Evolutionary conservation across 2,113 vertebrate genomes (phyloP), one percentile per base, ranked within the genome.

Genomic region (Phoenicopterus ruber): DNA sequence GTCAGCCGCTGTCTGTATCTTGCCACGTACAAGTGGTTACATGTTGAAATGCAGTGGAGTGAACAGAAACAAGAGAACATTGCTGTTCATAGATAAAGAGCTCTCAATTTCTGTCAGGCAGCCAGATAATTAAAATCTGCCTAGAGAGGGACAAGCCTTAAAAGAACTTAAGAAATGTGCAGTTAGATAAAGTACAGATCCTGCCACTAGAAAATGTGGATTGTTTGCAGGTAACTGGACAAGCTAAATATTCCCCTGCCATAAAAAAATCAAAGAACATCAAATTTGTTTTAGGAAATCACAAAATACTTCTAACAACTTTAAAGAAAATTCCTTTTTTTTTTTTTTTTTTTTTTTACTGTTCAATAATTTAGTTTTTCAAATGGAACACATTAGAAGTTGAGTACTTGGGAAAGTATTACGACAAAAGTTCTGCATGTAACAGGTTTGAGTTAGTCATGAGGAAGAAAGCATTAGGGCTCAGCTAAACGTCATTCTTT

Each of bases 61-160:
- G 82, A 86, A 79, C 32, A 95, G 71, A 95, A 96, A 94, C 86
- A 90, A 77, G 58, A 91, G 72, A 94, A 87, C 76, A 49, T 8
- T 79, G 69, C 84, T 96, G 71, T 80, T 86, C 46, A 16, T 11
- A 94, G 93, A 96, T 94, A 90, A 96, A 86, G 28, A 77, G 19
- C 67, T 86, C 86, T 96, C 72, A 7, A 7, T 59, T 85, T 71
- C 91, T 94, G 86, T 93, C 91, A 95, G 58, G 11, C 57, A 81
- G 90, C 29, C 90, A 92, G 78, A 83, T 86, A 91, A 91, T 32
- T 77, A 63, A 63, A 94, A 94, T 50, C 62, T 52, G 72, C 47
- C 86, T 59, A 74, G n/a, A 90, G 87, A 42, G 73, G 44, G 46
- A 44, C 38, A 78, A 89, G 34, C 54, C 38, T 65, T 67, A 63